Base-by-base conservation (phyloP, 2,888 invertebrate species). In the Lepidocyrtinus sp. region DNA sequence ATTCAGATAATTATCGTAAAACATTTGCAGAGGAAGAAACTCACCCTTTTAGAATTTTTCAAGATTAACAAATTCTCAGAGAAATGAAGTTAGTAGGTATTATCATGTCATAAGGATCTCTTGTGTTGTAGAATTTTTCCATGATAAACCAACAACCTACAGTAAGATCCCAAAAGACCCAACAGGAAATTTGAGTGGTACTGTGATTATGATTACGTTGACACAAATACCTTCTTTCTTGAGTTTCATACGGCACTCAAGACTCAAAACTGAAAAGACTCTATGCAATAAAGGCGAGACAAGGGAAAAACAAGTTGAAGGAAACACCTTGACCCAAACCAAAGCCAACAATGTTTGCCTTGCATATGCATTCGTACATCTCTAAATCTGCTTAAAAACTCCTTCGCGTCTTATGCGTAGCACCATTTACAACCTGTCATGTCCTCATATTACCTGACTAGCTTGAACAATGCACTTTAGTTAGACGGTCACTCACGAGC, bases 221-320 rank as follows among this genome's bases (percentile, higher is more conserved):
- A 50, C 50, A 50, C 50, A 50, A 50, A 50, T 50, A 50, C 50
- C 50, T 50, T 50, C 50, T 50, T 50, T n/a, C n/a, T 50, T 50
- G 50, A 50, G 15, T 50, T 50, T 50, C 17, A 2, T 2, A 50
- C 5, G 17, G 50, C 2, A 36, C 36, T 36, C 36, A 17, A 50
- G 50, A 50, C 50, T 50, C 50, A n/a, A n/a, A n/a, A n/a, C n/a
- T n/a, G n/a, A n/a, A n/a, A n/a, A n/a, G n/a, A n/a, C 50, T 50
- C 50, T 50, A 12, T 7, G 17, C 2, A n/a, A 7, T 50, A 12
- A 50, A 50, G 50, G 50, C 50, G 50, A 50, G 50, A 50, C 50
- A 50, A 12, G 5, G 17, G 17, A 50, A 50, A 50, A 50, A 50
- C 50, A 50, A 50, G 50, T 50, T 50, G 50, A 50, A 50, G 50